Base-by-base conservation (phyloP, 1,140 invertebrate species). In the Camponotus vicinus region DNA sequence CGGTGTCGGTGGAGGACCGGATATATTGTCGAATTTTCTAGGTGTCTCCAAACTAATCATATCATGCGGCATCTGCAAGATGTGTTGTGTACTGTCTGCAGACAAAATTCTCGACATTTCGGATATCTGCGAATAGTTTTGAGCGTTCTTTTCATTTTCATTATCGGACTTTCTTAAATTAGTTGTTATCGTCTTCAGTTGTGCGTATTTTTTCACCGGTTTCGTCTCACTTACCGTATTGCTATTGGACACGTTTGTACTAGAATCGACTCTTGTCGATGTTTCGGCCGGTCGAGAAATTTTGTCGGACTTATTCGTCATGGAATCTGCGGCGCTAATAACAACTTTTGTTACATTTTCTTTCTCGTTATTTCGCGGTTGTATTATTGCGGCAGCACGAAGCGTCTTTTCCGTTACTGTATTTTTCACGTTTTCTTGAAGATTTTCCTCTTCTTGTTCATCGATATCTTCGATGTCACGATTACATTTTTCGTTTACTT, bases 1-100 rank as follows among this genome's bases (percentile, higher is more conserved):
- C 1, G 95, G 94, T 3, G 95, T 95, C 0, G 94, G 93, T 1
- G 95, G 95, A 7, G 95, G 89, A 0, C 89, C 92, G 2, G 85
- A 40, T n/a, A 32, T 73, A n/a, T 83, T 89, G n/a, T 92, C 91
- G 0, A 82, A 76, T 84, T 95, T 95, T 42, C 89, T 89, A 0
- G 94, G 95, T 8, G 94, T 95, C 64, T 92, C 93, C 5, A 94
- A 82, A 18, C 89, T 90, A 1, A 90, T 67, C 40, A 93, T 87
- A 64, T 92, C 82, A 2, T 91, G 61, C 34, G 92, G 61, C 27
- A 92, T 40, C 21, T 64, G 88, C 13, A 80, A 32, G 0, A 78
- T 87, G 18, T 88, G 87, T 8, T 79, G 85, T 18, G 57, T 75
- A 3, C 42, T 73, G 55, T 92, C 90, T 0, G 86, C 61, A 0